Percentiles rank a stretch among this genome's conserved stretches.
These are phyloP conservation scores for Lasioglossum calceatum DNA, from an alignment of 2,888 invertebrate genomes.

Conservation along the genomic window DNA sequence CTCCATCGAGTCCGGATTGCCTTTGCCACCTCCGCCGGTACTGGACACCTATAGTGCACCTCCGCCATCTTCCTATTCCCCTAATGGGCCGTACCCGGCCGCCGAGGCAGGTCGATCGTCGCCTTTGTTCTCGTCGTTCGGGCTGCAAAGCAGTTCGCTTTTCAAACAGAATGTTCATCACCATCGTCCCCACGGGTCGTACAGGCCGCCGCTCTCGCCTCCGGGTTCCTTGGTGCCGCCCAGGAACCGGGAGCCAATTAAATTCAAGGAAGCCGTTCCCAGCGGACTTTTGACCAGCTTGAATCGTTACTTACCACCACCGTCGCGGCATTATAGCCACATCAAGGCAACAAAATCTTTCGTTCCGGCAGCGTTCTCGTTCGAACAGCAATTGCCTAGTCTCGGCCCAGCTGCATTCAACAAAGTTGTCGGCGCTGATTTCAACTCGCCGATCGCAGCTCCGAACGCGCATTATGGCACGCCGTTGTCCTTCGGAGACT, in stretches of 20 bases:
- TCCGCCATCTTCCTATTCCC: conserved; percentile 77
- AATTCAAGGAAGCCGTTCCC: conserved; percentile 90
- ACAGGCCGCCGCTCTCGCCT: conserved; percentile 69
- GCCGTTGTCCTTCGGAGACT: conserved; percentile 79
- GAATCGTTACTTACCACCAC: conserved; percentile 85
- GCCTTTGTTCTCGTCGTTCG: conserved; percentile 77
- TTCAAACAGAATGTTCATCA: conserved; percentile 77
- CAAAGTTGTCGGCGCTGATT: conserved; percentile 53
- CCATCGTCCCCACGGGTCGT: conserved; percentile 62
- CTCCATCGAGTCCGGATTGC: conserved; percentile 64
- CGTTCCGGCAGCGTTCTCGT: conserved; percentile 70
- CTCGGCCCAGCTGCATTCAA: conserved; percentile 74
- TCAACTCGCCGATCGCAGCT: conserved; percentile 77
- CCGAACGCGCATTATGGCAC: conserved; percentile 82
- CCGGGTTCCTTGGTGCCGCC: conserved; percentile 76
- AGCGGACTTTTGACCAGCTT: conserved; percentile 87
- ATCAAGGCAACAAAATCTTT: conserved; percentile 75
- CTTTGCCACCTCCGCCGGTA: conserved; percentile 61
- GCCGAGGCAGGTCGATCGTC: conserved; percentile 83
- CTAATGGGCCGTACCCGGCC: conserved; percentile 81
- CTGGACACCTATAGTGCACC: conserved; percentile 76
- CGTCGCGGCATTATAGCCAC: conserved; percentile 32
- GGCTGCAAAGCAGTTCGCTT: conserved; percentile 78
- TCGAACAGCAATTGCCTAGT: conserved; percentile 76
- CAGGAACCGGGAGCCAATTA: conserved; percentile 86